Conservation (phyloP, 2,888 invertebrate species). For the Dyspetes luteomarginatus region DNA sequence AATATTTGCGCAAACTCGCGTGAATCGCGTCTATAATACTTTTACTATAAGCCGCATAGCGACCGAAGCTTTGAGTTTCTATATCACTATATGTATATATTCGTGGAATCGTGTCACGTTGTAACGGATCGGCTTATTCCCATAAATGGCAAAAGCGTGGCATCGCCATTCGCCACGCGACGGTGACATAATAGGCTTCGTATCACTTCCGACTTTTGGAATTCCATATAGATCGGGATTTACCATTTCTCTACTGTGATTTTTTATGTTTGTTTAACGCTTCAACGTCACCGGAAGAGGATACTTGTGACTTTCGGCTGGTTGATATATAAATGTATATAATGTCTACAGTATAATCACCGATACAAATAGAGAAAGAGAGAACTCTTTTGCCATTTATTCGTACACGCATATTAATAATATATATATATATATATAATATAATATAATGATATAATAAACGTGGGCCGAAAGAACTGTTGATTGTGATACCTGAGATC, state of each 20-base stretch:
- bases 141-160: constrained; percentile 67
- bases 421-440: background rate
- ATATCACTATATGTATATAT: background rate
- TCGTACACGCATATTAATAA: background rate
- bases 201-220: constrained; percentile 61
- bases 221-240: constrained; percentile 25
- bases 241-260: constrained; percentile 5
- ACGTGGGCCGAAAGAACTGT: constrained; percentile 44
- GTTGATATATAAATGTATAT: too few species aligned
- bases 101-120: constrained; percentile 49
- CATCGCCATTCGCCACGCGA: constrained; percentile 58
- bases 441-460: background rate
- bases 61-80: background rate
- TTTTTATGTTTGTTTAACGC: background rate
- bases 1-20: constrained; percentile 71
- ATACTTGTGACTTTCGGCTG: background rate
- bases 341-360: constrained; percentile 2
- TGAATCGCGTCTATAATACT: constrained; percentile 53
- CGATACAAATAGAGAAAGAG: background rate
- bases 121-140: constrained; percentile 43
- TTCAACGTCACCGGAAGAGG: background rate
- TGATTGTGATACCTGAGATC: constrained; percentile 45
- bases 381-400: background rate
- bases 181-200: constrained; percentile 62
- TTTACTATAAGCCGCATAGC: background rate